Percentiles rank a stretch among this genome's conserved stretches.
phyloP scores from a whole-genome alignment of 1,140 invertebrate species.

The Leptopilina clavipes region DNA sequence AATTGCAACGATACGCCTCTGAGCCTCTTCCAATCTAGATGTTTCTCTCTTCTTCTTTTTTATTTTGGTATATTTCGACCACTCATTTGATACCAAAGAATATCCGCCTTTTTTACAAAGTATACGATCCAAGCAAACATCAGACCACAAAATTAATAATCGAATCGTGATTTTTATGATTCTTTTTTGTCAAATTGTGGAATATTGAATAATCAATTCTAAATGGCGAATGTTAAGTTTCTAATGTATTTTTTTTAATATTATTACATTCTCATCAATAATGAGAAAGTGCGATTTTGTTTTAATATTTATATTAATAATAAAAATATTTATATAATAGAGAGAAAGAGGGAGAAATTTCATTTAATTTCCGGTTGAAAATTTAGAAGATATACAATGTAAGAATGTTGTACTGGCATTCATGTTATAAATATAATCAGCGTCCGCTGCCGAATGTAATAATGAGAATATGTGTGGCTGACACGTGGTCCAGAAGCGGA shows the following conservation, averaged over 20 bases:
- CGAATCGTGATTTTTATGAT: not conserved
- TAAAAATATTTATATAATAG: no score
- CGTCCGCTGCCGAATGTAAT: not conserved
- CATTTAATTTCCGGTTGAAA: not conserved
- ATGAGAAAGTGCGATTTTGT: no score
- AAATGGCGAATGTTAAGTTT: no score
- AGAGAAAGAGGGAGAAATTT: no score
- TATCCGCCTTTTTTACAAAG: slow-evolving; percentile 32
- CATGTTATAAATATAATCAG: not conserved
- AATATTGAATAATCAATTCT: no score
- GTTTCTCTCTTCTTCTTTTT: not conserved
- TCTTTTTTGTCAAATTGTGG: not conserved
- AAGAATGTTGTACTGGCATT: not conserved
- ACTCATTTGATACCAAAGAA: slow-evolving; percentile 10
- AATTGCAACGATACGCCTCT: slow-evolving; percentile 31
- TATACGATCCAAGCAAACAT: not conserved
- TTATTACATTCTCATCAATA: no score
- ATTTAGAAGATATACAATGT: not conserved
- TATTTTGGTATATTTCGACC: not conserved
- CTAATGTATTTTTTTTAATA: no score
- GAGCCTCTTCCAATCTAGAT: slow-evolving; percentile 14
- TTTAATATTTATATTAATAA: no score
- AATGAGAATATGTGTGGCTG: not conserved
- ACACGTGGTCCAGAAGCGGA: slow-evolving; percentile 11
- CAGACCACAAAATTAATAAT: not conserved